Conservation (phyloP, 2,888 invertebrate species). For the Epirrhoe tristata region DNA sequence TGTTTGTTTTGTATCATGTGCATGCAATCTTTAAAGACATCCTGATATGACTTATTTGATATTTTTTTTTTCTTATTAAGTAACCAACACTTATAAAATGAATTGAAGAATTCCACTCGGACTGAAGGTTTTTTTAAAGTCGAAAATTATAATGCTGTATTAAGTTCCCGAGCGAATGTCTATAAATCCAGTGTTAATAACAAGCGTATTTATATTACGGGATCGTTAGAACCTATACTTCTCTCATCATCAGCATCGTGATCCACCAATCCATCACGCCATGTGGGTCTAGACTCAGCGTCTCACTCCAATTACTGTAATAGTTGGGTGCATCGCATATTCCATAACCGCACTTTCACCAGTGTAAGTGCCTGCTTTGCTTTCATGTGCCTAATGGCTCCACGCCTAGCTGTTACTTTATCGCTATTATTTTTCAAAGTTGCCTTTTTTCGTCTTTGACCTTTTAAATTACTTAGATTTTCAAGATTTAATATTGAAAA, state of each 20-base stretch:
- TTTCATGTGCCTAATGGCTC: conserved; percentile 64
- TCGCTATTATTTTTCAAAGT: conserved; percentile 23
- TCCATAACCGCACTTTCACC: conserved; percentile 75
- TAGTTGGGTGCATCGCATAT: conserved; percentile 70
- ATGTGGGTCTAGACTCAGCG: conserved; percentile 53
- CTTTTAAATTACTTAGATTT: conserved; percentile 3
- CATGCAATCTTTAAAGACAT: not conserved
- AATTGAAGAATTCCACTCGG: no score
- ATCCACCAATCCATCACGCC: conserved; percentile 39
- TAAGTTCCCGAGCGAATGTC: no score
- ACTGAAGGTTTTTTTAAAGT: no score
- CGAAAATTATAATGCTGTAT: no score
- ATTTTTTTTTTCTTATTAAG: no score
- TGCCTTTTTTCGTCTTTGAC: conserved; percentile 1
- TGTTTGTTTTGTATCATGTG: not conserved
- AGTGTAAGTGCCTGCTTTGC: conserved; percentile 61
- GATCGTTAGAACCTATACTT: not conserved
- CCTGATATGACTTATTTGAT: no score
- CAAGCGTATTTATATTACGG: no score
- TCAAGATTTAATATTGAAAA: not conserved
- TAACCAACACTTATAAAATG: no score
- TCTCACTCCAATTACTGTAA: conserved; percentile 75
- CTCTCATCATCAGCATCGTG: conserved; percentile 34
- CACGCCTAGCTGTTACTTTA: conserved; percentile 40
- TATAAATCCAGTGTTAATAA: no score